A percentile compares a stretch with the other conserved stretches of the same genome.
phyloP scores from a whole-genome alignment of 2,113 vertebrate genomes.

The Ceyx melanurus region DNA sequence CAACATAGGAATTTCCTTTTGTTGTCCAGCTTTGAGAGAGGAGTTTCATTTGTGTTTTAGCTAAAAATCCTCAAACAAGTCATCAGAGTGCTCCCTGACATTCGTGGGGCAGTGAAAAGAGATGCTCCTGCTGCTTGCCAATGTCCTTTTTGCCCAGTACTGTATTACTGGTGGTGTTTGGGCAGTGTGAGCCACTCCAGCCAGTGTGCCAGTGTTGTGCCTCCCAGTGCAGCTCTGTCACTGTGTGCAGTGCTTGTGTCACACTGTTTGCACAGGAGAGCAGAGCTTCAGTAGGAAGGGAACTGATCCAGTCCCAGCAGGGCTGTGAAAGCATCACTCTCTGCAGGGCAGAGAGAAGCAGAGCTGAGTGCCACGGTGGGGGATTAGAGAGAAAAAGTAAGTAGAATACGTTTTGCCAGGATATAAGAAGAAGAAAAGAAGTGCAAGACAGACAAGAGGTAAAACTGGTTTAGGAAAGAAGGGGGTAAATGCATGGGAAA shows the following conservation, averaged over 20 bases:
- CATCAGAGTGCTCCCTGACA: background rate
- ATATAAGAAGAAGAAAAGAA: background rate
- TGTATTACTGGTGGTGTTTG: accelerated
- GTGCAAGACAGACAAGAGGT: background rate
- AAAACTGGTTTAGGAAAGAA: background rate
- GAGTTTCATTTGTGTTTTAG: background rate
- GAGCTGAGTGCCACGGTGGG: background rate
- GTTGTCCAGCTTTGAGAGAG: background rate
- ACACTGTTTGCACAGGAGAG: background rate
- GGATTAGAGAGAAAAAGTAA: background rate
- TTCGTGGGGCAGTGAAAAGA: background rate
- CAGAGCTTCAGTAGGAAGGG: background rate
- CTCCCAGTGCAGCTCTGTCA: background rate
- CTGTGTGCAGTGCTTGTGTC: background rate
- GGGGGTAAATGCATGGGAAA: background rate
- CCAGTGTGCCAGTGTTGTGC: background rate
- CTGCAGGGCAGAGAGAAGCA: background rate
- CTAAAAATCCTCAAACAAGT: background rate
- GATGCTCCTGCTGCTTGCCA: background rate
- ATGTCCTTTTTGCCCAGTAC: background rate
- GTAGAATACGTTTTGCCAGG: background rate
- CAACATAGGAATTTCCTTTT: background rate
- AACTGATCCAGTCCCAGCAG: accelerated
- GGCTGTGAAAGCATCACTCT: background rate
- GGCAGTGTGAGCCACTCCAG: background rate